Percentiles rank a stretch among this genome's conserved stretches.
These are phyloP conservation scores for Corbicula japonica DNA, from an alignment of 2,888 invertebrate species.

Conservation along the genomic window DNA sequence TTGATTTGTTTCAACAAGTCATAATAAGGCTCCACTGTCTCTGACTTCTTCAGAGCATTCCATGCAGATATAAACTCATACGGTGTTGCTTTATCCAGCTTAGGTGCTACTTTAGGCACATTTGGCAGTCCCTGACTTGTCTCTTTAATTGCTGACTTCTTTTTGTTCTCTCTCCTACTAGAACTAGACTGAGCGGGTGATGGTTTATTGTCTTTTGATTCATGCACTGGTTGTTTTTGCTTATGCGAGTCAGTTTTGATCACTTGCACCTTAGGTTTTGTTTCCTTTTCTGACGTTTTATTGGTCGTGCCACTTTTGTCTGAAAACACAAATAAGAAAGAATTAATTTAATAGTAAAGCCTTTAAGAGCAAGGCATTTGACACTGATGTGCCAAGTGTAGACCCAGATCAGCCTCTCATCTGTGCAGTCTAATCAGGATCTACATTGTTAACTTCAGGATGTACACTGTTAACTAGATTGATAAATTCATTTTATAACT, in stretches of 20 bases:
- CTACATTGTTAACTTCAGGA: too few species aligned
- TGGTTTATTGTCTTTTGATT: conserved; percentile 26
- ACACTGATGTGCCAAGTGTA: too few species aligned
- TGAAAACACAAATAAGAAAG: too few species aligned
- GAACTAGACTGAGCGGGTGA: conserved; percentile 13
- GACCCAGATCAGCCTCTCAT: too few species aligned
- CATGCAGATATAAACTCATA: conserved; percentile 85
- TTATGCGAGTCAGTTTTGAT: conserved; percentile 43
- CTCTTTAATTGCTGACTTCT: conserved; percentile 62
- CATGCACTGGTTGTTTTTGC: conserved; percentile 20
- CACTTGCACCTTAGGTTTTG: conserved; percentile 31
- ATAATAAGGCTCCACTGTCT: conserved; percentile 79
- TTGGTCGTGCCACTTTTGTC: too few species aligned
- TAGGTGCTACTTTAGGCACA: conserved; percentile 68
- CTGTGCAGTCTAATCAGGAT: too few species aligned
- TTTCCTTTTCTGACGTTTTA: too few species aligned
- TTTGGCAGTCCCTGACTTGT: conserved; percentile 73
- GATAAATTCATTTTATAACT: too few species aligned
- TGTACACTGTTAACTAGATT: too few species aligned
- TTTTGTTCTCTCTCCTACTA: conserved; percentile 47
- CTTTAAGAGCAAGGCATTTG: too few species aligned
- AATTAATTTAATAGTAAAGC: too few species aligned
- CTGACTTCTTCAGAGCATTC: conserved; percentile 81
- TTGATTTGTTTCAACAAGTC: conserved; percentile 81
- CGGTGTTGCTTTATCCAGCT: conserved; percentile 80